Evolutionary conservation across 1,140 invertebrate species (phyloP).

Genomic region (Phthorimaea operculella): DNA sequence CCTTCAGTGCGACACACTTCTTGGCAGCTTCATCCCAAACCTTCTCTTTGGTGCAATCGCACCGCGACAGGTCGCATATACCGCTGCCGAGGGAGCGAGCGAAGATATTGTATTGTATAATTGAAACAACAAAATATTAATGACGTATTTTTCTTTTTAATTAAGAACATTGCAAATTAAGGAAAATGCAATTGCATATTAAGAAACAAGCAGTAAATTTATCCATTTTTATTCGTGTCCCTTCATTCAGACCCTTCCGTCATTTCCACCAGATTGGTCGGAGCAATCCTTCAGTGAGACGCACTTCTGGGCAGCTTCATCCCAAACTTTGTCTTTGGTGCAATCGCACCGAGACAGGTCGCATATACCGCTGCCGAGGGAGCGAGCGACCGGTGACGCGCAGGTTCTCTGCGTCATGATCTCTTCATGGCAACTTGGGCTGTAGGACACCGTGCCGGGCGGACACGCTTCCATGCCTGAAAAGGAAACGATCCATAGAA

Average conservation of each 20-base stretch:
- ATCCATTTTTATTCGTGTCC: too few relatives aligned
- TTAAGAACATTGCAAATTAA: too few relatives aligned
- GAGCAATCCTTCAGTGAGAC: slow-evolving; percentile 6
- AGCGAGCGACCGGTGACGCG: slow-evolving; percentile 5
- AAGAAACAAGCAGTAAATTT: too few relatives aligned
- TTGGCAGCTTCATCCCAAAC: slow-evolving; percentile 17
- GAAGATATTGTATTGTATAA: too few relatives aligned
- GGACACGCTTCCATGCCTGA: slow-evolving; percentile 15
- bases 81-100: slow-evolving; percentile 8
- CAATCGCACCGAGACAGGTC: slow-evolving; percentile 21
- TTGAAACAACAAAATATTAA: too few relatives aligned
- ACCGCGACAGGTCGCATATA: slow-evolving; percentile 15
- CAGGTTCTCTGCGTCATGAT: slow-evolving; percentile 17
- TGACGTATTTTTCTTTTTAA: too few relatives aligned
- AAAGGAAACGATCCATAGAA: slow-evolving; percentile 8
- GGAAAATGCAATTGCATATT: too few relatives aligned
- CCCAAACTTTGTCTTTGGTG: slow-evolving; percentile 11
- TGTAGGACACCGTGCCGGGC: slow-evolving; percentile 11
- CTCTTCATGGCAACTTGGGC: slow-evolving; percentile 4
- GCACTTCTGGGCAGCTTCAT: slow-evolving; percentile 16
- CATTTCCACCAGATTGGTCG: neutral
- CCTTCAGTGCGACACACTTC: slow-evolving; percentile 12
- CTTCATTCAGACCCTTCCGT: too few relatives aligned
- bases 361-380: slow-evolving; percentile 10
- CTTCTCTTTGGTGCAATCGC: slow-evolving; percentile 15